Conservation (phyloP, 2,888 invertebrate genomes). For the Platerodrilus igneus region DNA sequence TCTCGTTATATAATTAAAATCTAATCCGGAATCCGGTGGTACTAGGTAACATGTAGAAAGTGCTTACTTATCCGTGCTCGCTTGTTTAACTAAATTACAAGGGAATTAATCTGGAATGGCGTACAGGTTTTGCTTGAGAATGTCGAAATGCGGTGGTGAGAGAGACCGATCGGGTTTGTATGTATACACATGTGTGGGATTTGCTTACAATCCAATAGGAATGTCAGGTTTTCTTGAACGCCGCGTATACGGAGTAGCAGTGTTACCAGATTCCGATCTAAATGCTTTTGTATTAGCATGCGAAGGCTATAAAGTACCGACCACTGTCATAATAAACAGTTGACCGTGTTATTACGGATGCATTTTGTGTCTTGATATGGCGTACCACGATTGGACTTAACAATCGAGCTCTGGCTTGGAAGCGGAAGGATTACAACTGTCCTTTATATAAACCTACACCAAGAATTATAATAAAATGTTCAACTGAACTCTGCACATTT, state of each 20-base stretch:
- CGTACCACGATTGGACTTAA: slow-evolving; percentile 28
- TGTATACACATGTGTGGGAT: slow-evolving; percentile 13
- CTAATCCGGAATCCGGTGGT: no score
- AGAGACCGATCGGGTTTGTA: slow-evolving; percentile 32
- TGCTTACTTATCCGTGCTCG: no score
- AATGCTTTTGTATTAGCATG: slow-evolving; percentile 49
- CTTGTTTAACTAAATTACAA: no score
- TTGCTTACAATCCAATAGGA: background rate
- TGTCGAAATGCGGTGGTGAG: slow-evolving; percentile 39
- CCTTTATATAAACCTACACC: no score
- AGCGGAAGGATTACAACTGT: no score
- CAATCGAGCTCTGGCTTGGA: slow-evolving; percentile 27
- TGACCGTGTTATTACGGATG: slow-evolving; percentile 36
- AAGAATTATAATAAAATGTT: no score
- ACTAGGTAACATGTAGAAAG: no score
- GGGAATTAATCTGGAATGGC: no score
- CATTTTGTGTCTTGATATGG: slow-evolving; percentile 40
- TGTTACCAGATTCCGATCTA: slow-evolving; percentile 49
- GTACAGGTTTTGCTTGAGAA: no score
- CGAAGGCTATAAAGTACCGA: slow-evolving; percentile 41
- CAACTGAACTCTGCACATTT: no score
- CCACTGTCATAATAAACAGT: slow-evolving; percentile 34
- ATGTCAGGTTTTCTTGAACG: slow-evolving; percentile 7
- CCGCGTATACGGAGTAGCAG: slow-evolving; percentile 38
- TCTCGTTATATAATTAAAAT: no score